These are phyloP conservation scores for Drosophila bipectinata DNA, from an alignment of 1,140 invertebrate species.

Conservation along the genomic window DNA sequence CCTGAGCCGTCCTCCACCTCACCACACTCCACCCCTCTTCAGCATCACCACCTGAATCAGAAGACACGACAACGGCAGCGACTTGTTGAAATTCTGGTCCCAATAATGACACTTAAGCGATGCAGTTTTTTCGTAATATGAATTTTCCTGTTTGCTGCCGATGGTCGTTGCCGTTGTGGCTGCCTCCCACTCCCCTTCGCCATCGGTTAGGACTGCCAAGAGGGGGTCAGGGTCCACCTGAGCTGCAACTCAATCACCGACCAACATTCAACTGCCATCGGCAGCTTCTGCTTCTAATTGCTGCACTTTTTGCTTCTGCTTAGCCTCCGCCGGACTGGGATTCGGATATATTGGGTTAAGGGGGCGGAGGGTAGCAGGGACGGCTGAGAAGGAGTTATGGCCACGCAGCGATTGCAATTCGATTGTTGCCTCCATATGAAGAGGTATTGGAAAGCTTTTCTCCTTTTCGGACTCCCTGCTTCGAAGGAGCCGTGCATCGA, in stretches of 20 bases:
- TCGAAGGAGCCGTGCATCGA: constrained; percentile 17
- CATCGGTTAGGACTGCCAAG: constrained; percentile 50
- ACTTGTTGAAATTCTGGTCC: constrained; percentile 78
- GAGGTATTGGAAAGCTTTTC: constrained; percentile 55
- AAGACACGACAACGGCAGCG: constrained; percentile 57
- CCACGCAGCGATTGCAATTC: constrained; percentile 16
- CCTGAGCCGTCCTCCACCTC: constrained; percentile 7
- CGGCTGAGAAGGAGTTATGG: constrained; percentile 44
- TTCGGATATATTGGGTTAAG: constrained; percentile 4
- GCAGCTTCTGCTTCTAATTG: constrained; percentile 72
- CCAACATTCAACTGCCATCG: constrained; percentile 59
- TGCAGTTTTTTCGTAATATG: constrained; percentile 80
- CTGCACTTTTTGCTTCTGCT: constrained; percentile 53
- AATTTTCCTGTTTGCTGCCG: constrained; percentile 74
- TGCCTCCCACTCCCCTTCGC: constrained; percentile 24
- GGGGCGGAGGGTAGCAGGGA: neutral
- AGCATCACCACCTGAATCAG: constrained; percentile 18
- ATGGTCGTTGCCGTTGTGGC: constrained; percentile 19
- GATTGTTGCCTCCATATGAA: constrained; percentile 26
- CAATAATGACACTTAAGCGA: constrained; percentile 81
- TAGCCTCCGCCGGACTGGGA: constrained; percentile 31
- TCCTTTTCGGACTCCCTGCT: constrained; percentile 30
- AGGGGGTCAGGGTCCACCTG: constrained; percentile 44
- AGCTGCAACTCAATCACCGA: constrained; percentile 76
- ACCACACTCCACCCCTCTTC: neutral